Conservation (phyloP, 2,113 vertebrate species). For the Protomyctophum bolini region DNA sequence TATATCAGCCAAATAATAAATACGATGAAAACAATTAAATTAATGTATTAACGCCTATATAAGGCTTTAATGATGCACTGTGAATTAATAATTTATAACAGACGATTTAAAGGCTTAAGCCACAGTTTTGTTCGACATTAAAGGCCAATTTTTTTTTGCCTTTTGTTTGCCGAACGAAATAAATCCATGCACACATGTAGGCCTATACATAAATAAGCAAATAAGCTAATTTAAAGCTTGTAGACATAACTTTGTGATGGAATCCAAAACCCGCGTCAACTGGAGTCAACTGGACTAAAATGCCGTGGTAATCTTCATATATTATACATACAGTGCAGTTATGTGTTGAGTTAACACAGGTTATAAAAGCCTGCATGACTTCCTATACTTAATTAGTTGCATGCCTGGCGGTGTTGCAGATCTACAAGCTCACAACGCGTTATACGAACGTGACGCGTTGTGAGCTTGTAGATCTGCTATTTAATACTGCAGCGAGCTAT, state of each 20-base stretch:
- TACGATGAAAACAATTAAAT: conserved; percentile 35
- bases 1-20: conserved; percentile 5
- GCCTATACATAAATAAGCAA: neutral
- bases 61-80: conserved; percentile 30
- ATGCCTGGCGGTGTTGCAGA: no score
- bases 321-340: neutral
- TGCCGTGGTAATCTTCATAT: no score
- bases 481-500: no score
- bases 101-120: conserved; percentile 46
- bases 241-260: conserved; percentile 3
- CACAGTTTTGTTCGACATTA: conserved; percentile 20
- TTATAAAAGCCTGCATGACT: no score
- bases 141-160: conserved; percentile 6
- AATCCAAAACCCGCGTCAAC: no score
- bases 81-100: conserved; percentile 59
- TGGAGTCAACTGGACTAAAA: no score
- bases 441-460: no score
- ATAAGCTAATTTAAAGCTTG: conserved; percentile 12
- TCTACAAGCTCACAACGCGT: no score
- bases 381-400: neutral
- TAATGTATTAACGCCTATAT: conserved; percentile 23
- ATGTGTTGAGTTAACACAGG: neutral
- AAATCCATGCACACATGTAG: neutral
- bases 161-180: neutral
- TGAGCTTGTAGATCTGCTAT: no score